phyloP scores from a whole-genome alignment of 1,140 invertebrate genomes.

The Dendrolimus kikuchii region DNA sequence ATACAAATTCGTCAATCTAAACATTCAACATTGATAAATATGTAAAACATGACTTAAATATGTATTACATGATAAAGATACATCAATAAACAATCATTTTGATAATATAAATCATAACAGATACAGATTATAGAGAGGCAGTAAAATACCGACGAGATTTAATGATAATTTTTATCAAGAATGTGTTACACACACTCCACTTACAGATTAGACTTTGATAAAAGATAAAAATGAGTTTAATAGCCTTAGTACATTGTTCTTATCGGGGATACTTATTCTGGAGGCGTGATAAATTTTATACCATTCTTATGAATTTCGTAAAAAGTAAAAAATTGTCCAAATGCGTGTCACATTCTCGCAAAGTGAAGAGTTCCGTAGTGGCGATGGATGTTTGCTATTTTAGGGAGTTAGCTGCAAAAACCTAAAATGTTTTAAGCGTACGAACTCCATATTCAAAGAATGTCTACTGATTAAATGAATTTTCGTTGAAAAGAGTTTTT shows the following conservation, averaged over 20 bases:
- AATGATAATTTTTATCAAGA: constrained; percentile 53
- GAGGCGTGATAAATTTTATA: background rate
- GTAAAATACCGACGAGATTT: constrained; percentile 47
- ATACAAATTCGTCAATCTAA: constrained; percentile 41
- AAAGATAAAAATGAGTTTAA: constrained; percentile 56
- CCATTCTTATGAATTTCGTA: constrained; percentile 1
- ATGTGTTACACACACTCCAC: constrained; percentile 35
- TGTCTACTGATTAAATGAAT: too few species aligned
- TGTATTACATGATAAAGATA: constrained; percentile 36
- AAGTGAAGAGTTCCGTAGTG: too few species aligned
- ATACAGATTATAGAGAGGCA: constrained; percentile 27
- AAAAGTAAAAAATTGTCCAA: background rate
- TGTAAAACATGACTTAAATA: constrained; percentile 41
- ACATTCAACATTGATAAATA: constrained; percentile 25
- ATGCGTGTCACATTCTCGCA: too few species aligned
- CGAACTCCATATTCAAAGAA: too few species aligned
- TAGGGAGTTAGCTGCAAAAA: too few species aligned
- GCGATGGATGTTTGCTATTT: too few species aligned
- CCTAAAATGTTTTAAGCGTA: too few species aligned
- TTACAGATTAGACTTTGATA: constrained; percentile 46
- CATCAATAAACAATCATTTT: constrained; percentile 38
- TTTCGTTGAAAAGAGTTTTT: too few species aligned
- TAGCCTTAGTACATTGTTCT: constrained; percentile 33
- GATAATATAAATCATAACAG: constrained; percentile 23
- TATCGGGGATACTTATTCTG: constrained; percentile 8